phyloP scores from a whole-genome alignment of 2,113 vertebrate species.

The Dendropsophus ebraccatus region DNA sequence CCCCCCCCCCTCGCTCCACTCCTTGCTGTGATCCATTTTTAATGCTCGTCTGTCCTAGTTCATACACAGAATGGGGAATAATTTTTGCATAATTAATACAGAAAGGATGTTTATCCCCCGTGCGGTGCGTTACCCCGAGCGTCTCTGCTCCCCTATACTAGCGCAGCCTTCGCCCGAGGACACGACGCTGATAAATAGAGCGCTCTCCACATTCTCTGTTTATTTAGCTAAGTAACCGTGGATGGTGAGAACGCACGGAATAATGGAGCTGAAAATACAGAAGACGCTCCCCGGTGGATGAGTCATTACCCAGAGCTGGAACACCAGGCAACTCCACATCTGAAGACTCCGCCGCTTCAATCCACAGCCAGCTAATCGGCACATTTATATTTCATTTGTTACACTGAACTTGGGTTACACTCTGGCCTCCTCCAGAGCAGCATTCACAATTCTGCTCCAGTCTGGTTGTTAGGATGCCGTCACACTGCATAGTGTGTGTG shows the following conservation, averaged over 20 bases:
- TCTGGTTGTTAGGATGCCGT: no score
- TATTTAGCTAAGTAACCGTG: background rate
- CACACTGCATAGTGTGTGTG: no score
- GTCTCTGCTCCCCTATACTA: background rate
- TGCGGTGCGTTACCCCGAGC: background rate
- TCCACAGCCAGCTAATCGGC: background rate
- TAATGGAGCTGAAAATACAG: background rate
- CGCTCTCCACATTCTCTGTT: background rate
- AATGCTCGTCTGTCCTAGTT: conserved; percentile 28
- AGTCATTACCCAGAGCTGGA: background rate
- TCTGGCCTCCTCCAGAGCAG: background rate
- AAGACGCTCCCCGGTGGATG: background rate
- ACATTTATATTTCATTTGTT: background rate
- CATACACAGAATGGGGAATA: conserved; percentile 8
- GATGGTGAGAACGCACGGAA: background rate
- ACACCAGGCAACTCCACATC: background rate
- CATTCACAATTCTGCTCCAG: background rate
- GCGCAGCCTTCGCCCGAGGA: background rate
- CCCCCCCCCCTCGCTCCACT: background rate
- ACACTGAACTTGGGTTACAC: background rate
- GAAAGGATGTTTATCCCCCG: conserved; percentile 7
- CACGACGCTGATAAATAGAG: conserved; percentile 3
- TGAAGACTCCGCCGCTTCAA: background rate
- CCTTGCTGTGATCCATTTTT: conserved; percentile 25
- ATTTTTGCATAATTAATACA: conserved; percentile 19